Conservation (phyloP, 2,888 invertebrate species). For the Conomelus anceps region DNA sequence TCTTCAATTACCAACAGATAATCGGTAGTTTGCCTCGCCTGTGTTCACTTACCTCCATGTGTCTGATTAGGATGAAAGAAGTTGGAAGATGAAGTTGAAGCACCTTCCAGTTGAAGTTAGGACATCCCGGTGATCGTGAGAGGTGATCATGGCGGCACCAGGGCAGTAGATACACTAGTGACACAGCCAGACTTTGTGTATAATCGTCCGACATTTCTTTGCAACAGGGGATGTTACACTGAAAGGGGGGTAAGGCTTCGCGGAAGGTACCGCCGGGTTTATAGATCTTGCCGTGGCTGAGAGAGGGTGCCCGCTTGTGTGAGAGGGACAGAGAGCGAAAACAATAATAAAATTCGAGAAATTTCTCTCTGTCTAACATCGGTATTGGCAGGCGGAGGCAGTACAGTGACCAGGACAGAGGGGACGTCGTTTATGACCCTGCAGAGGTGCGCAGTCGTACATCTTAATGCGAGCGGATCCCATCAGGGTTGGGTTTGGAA, state of each 20-base stretch:
- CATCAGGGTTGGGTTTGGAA: conserved; percentile 14
- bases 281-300: neutral
- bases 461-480: conserved; percentile 16
- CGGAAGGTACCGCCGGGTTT: neutral
- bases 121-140: neutral
- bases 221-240: conserved; percentile 24
- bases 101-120: neutral
- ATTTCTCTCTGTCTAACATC: conserved; percentile 20
- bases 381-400: conserved; percentile 13
- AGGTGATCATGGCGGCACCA: neutral
- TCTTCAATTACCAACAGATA: conserved; percentile 4
- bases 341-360: conserved; percentile 27
- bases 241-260: conserved; percentile 34
- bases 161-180: conserved; percentile 4
- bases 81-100: too few species aligned
- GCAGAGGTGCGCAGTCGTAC: conserved; percentile 23
- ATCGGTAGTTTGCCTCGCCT: neutral
- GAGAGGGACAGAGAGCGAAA: conserved; percentile 25
- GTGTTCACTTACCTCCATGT: neutral
- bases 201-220: conserved; percentile 28
- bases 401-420: neutral
- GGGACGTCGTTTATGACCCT: conserved; percentile 13
- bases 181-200: conserved; percentile 22
- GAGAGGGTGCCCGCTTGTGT: conserved; percentile 1
- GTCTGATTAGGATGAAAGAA: too few species aligned